Conservation (phyloP, 2,888 invertebrate genomes). For the Glaucopsyche alexis region DNA sequence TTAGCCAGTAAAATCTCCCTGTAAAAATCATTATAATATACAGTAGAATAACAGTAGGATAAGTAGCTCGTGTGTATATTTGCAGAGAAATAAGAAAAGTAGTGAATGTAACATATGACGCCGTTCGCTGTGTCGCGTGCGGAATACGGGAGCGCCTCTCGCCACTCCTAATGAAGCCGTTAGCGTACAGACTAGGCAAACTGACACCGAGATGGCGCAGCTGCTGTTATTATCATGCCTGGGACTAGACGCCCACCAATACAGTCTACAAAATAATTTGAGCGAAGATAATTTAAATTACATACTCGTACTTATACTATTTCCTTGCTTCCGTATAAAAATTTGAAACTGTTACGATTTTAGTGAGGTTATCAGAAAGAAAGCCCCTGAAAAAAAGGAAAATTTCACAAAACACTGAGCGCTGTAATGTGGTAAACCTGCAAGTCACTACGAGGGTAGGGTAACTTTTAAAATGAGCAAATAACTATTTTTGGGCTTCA, state of each 20-base stretch:
- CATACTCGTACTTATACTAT: not conserved
- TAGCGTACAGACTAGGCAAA: conserved; percentile 64
- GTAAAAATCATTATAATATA: not conserved
- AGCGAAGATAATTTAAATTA: conserved; percentile 12
- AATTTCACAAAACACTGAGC: not conserved
- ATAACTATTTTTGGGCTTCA: conserved; percentile 16
- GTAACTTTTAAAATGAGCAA: conserved; percentile 19
- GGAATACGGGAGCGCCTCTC: conserved; percentile 38
- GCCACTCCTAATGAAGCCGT: conserved; percentile 68
- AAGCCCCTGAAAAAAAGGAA: not conserved
- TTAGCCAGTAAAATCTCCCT: too few relatives aligned
- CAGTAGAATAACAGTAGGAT: not conserved
- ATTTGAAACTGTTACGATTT: not conserved
- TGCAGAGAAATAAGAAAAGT: not conserved
- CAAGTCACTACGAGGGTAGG: conserved; percentile 9
- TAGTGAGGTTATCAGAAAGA: not conserved
- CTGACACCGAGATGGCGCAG: conserved; percentile 60
- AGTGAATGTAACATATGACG: conserved; percentile 14
- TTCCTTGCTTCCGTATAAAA: not conserved
- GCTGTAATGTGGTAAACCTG: conserved; percentile 5
- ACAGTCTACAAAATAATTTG: conserved; percentile 38
- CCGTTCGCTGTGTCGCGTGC: not conserved
- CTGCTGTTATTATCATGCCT: conserved; percentile 64
- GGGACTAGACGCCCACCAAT: conserved; percentile 40
- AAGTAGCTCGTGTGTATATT: not conserved